Evolutionary conservation across 2,888 invertebrate species (phyloP).

Genomic region (Torymus aiolomorphi): DNA sequence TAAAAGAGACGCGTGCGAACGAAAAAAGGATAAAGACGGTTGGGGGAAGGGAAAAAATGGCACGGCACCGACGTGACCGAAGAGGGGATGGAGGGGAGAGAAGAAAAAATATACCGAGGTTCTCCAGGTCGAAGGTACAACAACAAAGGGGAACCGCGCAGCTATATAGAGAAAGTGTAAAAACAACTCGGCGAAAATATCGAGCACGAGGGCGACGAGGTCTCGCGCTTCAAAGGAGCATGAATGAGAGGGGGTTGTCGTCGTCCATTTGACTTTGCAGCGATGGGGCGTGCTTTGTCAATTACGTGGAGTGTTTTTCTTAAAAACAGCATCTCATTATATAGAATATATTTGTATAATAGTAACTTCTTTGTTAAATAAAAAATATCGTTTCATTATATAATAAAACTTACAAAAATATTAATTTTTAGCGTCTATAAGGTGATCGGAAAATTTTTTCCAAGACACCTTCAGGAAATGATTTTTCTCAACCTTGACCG

Average conservation of each 20-base stretch:
- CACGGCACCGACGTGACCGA: background rate
- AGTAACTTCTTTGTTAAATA: no score
- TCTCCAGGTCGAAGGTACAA: no score
- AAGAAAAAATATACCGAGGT: background rate
- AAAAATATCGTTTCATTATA: no score
- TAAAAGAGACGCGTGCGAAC: background rate
- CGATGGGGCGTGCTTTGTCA: constrained; percentile 23
- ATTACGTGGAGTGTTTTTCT: constrained; percentile 26
- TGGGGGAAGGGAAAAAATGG: background rate
- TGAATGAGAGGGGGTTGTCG: background rate
- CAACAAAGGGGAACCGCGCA: background rate
- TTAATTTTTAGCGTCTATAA: no score
- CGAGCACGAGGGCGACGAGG: background rate
- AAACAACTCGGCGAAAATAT: constrained; percentile 37
- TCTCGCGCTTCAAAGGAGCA: constrained; percentile 20
- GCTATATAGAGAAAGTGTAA: background rate
- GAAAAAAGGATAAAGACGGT: constrained; percentile 1
- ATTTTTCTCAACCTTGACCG: no score
- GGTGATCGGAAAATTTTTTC: no score
- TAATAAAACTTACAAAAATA: no score
- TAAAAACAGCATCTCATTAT: background rate
- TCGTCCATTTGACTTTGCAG: background rate
- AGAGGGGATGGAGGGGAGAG: background rate
- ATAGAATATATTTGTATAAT: no score
- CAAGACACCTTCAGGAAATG: no score